Evolutionary conservation across 1,140 invertebrate species (phyloP).

Genomic region (Phthorimaea operculella): DNA sequence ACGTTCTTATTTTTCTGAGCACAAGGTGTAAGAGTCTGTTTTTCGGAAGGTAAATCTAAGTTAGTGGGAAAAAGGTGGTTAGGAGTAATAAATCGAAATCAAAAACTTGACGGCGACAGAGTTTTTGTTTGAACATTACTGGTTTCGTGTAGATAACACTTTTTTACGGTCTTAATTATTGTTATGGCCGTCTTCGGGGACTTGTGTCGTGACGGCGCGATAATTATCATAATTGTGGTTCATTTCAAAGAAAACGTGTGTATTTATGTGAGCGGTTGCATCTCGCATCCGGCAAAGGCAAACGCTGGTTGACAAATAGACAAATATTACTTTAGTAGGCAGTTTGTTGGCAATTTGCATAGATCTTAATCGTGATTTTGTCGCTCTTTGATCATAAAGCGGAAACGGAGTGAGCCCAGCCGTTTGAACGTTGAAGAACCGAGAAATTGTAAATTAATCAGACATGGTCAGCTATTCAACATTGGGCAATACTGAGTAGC

Average conservation of each 20-base stretch:
- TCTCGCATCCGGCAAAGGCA: not conserved
- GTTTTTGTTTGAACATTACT: constrained; percentile 59
- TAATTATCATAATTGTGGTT: constrained; percentile 61
- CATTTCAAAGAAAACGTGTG: constrained; percentile 34
- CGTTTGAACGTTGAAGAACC: no score
- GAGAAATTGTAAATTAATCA: no score
- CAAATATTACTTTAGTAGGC: no score
- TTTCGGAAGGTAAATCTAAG: constrained; percentile 6
- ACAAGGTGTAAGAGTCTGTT: not conserved
- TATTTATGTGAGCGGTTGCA: constrained; percentile 15
- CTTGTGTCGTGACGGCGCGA: constrained; percentile 41
- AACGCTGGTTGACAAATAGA: no score
- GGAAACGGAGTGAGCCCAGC: no score
- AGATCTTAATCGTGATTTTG: no score
- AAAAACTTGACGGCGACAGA: constrained; percentile 42
- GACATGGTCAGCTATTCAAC: no score
- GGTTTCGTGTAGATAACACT: constrained; percentile 54
- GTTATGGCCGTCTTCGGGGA: constrained; percentile 41
- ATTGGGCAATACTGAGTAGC: no score
- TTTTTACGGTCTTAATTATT: constrained; percentile 59
- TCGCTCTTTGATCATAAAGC: no score
- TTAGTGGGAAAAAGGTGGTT: constrained; percentile 21
- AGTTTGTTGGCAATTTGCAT: no score
- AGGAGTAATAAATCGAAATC: constrained; percentile 50
- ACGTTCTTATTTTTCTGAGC: no score